Conservation (phyloP, 2,113 vertebrate genomes). For the Oophaga pumilio region DNA sequence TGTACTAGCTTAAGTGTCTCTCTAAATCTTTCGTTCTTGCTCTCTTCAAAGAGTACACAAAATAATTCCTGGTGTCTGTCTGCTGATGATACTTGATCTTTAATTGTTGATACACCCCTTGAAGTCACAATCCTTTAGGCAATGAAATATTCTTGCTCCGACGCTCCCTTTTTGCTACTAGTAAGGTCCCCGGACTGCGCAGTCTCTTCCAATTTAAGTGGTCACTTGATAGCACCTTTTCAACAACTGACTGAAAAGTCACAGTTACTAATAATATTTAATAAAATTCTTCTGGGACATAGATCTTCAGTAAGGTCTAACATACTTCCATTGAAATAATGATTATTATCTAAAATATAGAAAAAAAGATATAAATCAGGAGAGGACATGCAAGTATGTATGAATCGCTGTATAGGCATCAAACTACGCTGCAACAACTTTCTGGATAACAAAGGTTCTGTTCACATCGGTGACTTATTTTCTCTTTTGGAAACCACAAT, state of each 20-base stretch:
- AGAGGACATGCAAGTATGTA: background rate
- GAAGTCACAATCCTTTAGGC: background rate
- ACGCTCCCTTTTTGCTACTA: constrained; percentile 24
- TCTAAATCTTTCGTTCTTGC: background rate
- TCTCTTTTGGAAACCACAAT: too few species aligned
- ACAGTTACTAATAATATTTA: constrained; percentile 12
- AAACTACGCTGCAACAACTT: too few species aligned
- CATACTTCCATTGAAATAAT: background rate
- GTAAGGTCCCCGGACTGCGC: constrained; percentile 23
- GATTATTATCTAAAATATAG: constrained; percentile 33
- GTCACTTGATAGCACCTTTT: background rate
- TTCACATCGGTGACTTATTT: too few species aligned
- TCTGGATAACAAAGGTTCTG: too few species aligned
- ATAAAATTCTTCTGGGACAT: background rate
- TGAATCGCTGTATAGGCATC: background rate
- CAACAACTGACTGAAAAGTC: background rate
- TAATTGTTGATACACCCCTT: background rate
- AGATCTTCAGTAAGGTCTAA: background rate
- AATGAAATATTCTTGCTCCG: background rate
- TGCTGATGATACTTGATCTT: background rate
- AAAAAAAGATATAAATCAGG: background rate
- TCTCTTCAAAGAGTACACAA: background rate
- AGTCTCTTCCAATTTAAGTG: constrained; percentile 23
- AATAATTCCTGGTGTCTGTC: background rate
- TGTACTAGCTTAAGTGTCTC: background rate